phyloP scores from a whole-genome alignment of 2,113 vertebrate genomes.

The Antidorcas marsupialis region DNA sequence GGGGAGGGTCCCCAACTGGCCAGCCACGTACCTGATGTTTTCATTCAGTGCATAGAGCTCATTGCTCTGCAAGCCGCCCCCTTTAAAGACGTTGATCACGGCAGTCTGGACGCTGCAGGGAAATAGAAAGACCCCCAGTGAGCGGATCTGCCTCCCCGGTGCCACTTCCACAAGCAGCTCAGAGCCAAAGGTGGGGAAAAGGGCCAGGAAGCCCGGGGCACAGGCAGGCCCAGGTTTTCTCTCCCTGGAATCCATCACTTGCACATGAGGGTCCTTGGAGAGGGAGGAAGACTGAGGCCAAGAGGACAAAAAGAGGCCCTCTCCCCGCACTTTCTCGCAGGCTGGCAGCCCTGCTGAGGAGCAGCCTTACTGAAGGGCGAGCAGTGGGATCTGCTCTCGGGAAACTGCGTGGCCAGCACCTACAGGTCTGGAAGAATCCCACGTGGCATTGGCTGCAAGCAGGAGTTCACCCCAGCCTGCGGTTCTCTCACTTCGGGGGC shows the following conservation, averaged over 20 bases:
- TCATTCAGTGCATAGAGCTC: slow-evolving; percentile 94
- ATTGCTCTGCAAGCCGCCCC: slow-evolving; percentile 88
- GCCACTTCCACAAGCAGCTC: neutral
- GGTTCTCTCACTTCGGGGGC: neutral
- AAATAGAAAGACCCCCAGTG: slow-evolving; percentile 53
- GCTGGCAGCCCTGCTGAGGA: neutral
- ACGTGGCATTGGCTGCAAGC: fast-evolving
- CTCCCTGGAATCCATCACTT: neutral
- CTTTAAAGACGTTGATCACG: slow-evolving; percentile 96
- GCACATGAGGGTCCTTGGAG: neutral
- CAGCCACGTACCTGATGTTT: slow-evolving; percentile 88
- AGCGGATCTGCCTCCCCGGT: neutral
- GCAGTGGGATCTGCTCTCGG: neutral
- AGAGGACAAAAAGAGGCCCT: neutral
- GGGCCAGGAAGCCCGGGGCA: neutral
- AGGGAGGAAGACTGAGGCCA: neutral
- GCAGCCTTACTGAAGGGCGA: neutral
- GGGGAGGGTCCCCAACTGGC: neutral
- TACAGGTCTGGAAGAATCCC: neutral
- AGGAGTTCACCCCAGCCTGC: fast-evolving
- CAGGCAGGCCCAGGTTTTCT: neutral
- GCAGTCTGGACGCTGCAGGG: slow-evolving; percentile 90
- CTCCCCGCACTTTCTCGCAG: fast-evolving
- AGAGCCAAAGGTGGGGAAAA: neutral
- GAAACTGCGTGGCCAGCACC: neutral